Percentiles rank a stretch among this genome's conserved stretches.
Conservation (phyloP, 2,888 invertebrate species). For the Eledona agricola region DNA sequence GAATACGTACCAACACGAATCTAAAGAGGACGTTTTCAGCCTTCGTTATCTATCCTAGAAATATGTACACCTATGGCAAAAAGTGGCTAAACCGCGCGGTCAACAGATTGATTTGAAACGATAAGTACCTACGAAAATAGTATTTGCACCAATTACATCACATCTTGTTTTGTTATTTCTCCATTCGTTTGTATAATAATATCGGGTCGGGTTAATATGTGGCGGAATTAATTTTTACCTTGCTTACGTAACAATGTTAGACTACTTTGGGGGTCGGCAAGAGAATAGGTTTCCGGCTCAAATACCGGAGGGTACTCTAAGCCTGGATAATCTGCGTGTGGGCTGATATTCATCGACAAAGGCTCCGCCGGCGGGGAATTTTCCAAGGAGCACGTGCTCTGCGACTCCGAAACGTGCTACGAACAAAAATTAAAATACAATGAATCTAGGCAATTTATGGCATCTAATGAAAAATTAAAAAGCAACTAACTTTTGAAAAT, state of each 20-base stretch:
- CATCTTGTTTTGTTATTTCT: constrained; percentile 1
- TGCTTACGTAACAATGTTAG: constrained; percentile 55
- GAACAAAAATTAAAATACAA: constrained; percentile 31
- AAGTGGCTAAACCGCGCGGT: too few relatives aligned
- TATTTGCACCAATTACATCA: constrained; percentile 9
- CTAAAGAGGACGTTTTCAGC: too few relatives aligned
- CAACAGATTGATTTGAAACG: too few relatives aligned
- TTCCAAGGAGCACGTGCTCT: constrained; percentile 51
- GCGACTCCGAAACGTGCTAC: constrained; percentile 47
- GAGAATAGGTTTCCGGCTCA: constrained; percentile 84
- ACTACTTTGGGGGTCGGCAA: constrained; percentile 67
- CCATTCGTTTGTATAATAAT: too few relatives aligned
- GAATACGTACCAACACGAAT: neutral
- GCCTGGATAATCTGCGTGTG: constrained; percentile 75
- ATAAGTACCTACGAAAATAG: constrained; percentile 14
- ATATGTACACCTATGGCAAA: too few relatives aligned
- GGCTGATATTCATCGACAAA: constrained; percentile 43
- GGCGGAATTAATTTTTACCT: too few relatives aligned
- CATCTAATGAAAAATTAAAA: too few relatives aligned
- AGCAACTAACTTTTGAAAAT: too few relatives aligned
- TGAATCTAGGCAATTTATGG: too few relatives aligned
- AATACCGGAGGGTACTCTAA: constrained; percentile 88
- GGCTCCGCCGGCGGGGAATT: constrained; percentile 41
- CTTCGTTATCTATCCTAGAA: too few relatives aligned
- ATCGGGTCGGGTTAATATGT: too few relatives aligned